Percentiles rank a stretch among this genome's conserved stretches.
Evolutionary conservation across 2,888 invertebrate genomes (phyloP).

Genomic region (Thera obeliscata): DNA sequence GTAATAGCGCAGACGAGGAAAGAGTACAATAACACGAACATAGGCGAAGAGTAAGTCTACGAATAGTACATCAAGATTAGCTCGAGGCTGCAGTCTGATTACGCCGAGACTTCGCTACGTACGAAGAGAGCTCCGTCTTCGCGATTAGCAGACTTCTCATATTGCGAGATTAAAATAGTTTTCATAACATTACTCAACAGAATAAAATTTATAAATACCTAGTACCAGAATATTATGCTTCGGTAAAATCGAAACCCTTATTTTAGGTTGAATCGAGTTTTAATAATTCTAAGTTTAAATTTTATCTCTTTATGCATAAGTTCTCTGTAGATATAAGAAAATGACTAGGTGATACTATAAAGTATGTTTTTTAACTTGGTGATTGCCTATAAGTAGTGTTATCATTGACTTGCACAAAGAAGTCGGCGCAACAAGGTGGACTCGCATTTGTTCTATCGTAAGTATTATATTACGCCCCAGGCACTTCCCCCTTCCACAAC

Average conservation of each 20-base stretch:
- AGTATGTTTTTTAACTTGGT: background rate
- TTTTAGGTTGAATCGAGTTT: no score
- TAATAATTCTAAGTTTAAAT: no score
- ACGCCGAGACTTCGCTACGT: slow-evolving; percentile 56
- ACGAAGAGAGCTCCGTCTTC: slow-evolving; percentile 61
- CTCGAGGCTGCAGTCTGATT: slow-evolving; percentile 77
- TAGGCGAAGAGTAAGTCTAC: slow-evolving; percentile 56
- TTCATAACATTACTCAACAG: background rate
- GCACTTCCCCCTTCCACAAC: slow-evolving; percentile 66
- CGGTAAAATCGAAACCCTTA: no score
- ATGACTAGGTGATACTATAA: no score
- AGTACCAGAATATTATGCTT: no score
- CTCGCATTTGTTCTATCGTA: slow-evolving; percentile 68
- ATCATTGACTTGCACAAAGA: slow-evolving; percentile 65
- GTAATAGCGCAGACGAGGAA: slow-evolving; percentile 62
- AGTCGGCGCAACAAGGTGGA: slow-evolving; percentile 66
- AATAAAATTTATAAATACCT: background rate
- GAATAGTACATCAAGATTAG: slow-evolving; percentile 77
- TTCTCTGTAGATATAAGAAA: no score
- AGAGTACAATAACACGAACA: slow-evolving; percentile 69
- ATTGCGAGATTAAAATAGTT: slow-evolving; percentile 47
- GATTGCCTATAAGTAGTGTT: slow-evolving; percentile 52
- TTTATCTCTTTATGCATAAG: no score
- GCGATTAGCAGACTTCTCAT: slow-evolving; percentile 56
- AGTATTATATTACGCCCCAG: slow-evolving; percentile 71